Evolutionary conservation across 1,140 invertebrate genomes (phyloP).

Genomic region (Ladona fulva): DNA sequence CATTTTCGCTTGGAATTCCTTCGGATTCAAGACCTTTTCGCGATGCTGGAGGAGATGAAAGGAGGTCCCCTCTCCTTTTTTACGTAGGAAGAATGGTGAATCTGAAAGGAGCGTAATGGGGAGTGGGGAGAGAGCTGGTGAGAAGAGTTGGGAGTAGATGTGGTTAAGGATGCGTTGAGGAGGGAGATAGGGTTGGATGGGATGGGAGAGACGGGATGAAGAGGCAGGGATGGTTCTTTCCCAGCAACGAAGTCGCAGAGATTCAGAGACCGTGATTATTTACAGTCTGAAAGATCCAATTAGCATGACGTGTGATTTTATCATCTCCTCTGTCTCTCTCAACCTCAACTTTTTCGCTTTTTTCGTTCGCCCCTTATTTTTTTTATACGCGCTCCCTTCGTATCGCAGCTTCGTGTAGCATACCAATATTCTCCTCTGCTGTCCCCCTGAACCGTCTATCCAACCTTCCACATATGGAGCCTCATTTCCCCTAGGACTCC

Average conservation of each 20-base stretch:
- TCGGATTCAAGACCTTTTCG: slow-evolving; percentile 4
- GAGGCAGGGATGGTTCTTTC: neutral
- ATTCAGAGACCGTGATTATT: neutral
- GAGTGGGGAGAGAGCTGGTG: neutral
- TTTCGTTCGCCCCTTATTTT: neutral
- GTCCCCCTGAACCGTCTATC: too few relatives aligned
- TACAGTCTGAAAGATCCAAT: slow-evolving; percentile 6
- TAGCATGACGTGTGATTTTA: slow-evolving; percentile 9
- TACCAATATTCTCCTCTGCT: too few relatives aligned
- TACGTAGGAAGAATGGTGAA: neutral
- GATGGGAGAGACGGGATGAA: neutral
- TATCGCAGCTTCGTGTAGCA: too few relatives aligned
- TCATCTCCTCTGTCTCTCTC: neutral
- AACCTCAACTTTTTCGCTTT: neutral
- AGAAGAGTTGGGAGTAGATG: neutral
- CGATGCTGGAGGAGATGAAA: neutral
- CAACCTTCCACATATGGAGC: too few relatives aligned
- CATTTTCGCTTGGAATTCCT: neutral
- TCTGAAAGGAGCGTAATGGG: slow-evolving; percentile 7
- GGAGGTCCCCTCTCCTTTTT: neutral
- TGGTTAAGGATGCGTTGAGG: neutral
- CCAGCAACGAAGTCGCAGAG: neutral
- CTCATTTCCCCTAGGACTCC: neutral
- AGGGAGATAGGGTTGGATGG: neutral
- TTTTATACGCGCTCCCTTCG: neutral